Evolutionary conservation across 1,140 invertebrate species (phyloP), one percentile per base, ranked within the genome.

Genomic region (Drosophila carrolli): DNA sequence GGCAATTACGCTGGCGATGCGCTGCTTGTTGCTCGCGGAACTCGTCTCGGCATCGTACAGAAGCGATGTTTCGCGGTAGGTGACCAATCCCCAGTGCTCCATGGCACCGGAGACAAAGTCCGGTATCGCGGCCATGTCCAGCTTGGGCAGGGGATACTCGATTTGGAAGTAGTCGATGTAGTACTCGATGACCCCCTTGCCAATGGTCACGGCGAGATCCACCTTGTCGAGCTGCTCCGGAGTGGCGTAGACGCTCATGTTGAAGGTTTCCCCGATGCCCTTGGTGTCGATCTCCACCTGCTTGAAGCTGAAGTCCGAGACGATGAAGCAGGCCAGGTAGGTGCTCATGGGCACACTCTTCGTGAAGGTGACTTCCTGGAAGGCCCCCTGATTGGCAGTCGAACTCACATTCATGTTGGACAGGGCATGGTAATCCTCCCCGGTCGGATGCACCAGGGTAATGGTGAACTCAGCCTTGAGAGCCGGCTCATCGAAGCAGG

Each of bases 21-120:
- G 93, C 91, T 97, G 95, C 86, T 96, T 96, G 80, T 97, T 96
- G 3, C 82, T 88, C 0, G 95, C 94, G 0, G 97, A 97, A 47
- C 96, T 96, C 0, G 94, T 94, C 0, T 91, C 91, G 11, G 93
- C 83, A 75, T 97, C 95, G 63, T 96, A 97, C 5, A 99, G 93
- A 53, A 99, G 93, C 60, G 95, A 95, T 0, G 95, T 96, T 94
- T 99, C 98, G 59, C 97, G 94, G 85, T 95, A 97, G 5, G 96
- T 97, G 4, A 97, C 95, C 10, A 97, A 93, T 10, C 97, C 97
- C 97, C 98, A 99, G 93, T 98, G 97, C 93, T 99, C 98, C 96
- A 99, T 99, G 1, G 98, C 98, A 5, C 97, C 98, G 1, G 97
- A 97, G 1, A 96, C 96, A 93, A 99, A 99, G 93, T 99, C 98